Conservation (phyloP, 92 coral and sea anemone genomes). For the Paramuricea clavata region DNA sequence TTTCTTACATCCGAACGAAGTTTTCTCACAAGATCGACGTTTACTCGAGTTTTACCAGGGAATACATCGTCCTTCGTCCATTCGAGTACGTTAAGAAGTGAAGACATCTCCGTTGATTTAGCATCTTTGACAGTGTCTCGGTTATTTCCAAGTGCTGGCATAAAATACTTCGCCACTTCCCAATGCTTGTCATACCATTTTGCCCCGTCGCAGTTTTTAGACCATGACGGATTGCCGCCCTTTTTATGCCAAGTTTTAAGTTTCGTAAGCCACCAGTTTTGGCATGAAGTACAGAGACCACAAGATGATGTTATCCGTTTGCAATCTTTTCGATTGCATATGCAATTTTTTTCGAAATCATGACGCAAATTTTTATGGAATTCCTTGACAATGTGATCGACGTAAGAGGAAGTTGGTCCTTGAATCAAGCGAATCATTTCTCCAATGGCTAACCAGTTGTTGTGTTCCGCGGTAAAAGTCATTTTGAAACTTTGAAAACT, state of each 20-base stretch:
- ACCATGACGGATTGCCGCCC: not conserved
- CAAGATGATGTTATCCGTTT: not conserved
- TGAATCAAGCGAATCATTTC: not conserved
- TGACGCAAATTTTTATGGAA: not conserved
- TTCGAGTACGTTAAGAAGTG: slow-evolving; percentile 42
- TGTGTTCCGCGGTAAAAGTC: not conserved
- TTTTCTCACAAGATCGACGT: not conserved
- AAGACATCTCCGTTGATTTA: slow-evolving; percentile 34
- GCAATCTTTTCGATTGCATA: not conserved
- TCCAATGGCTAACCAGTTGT: not conserved
- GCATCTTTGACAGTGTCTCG: slow-evolving; percentile 45
- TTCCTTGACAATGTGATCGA: not conserved
- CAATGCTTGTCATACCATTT: not conserved
- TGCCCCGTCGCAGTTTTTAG: not conserved
- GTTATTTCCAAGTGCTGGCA: slow-evolving; percentile 52
- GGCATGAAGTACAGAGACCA: not conserved
- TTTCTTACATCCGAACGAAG: slow-evolving; percentile 44
- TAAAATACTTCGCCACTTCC: slow-evolving; percentile 52
- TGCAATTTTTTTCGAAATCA: not conserved
- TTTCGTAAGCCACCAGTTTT: not conserved
- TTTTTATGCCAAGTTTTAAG: not conserved
- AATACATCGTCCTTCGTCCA: slow-evolving; percentile 35
- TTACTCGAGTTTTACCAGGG: not conserved
- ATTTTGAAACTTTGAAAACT: too few species aligned
- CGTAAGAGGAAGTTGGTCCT: not conserved